Conservation (phyloP, 2,888 invertebrate genomes). For the Eudemis profundana region DNA sequence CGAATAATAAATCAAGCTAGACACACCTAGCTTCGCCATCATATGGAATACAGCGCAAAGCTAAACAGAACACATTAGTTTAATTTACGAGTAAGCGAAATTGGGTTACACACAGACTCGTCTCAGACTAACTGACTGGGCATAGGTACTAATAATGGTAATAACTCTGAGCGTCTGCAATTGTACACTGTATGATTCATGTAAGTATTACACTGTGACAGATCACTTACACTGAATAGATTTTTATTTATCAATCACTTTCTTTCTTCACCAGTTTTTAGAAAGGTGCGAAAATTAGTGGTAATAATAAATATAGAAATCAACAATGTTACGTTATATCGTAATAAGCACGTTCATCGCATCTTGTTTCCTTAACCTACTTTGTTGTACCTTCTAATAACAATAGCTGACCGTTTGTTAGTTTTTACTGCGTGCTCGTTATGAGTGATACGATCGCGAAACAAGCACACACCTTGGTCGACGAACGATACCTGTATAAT, state of each 20-base stretch:
- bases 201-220: not conserved
- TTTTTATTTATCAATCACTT: not conserved
- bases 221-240: too few species aligned
- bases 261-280: not conserved
- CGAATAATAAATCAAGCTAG: conserved; percentile 24
- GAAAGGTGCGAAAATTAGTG: not conserved
- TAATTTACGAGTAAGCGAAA: conserved; percentile 30
- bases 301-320: not conserved
- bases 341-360: conserved; percentile 1
- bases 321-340: conserved; percentile 6
- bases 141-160: conserved; percentile 41
- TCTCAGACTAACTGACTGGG: conserved; percentile 36
- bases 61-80: conserved; percentile 26
- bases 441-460: conserved; percentile 27
- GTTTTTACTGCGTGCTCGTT: conserved; percentile 23
- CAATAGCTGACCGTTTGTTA: conserved; percentile 9
- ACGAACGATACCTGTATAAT: conserved; percentile 57
- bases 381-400: conserved; percentile 38
- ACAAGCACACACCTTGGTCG: conserved; percentile 51
- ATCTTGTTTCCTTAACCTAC: conserved; percentile 34
- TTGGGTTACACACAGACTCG: conserved; percentile 26
- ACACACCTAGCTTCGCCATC: not conserved
- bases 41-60: not conserved
- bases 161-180: conserved; percentile 18
- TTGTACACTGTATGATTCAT: conserved; percentile 30